Evolutionary conservation across 2,797 vertebrate genomes (phyloP).

Genomic region (Galagoides demidoff): DNA sequence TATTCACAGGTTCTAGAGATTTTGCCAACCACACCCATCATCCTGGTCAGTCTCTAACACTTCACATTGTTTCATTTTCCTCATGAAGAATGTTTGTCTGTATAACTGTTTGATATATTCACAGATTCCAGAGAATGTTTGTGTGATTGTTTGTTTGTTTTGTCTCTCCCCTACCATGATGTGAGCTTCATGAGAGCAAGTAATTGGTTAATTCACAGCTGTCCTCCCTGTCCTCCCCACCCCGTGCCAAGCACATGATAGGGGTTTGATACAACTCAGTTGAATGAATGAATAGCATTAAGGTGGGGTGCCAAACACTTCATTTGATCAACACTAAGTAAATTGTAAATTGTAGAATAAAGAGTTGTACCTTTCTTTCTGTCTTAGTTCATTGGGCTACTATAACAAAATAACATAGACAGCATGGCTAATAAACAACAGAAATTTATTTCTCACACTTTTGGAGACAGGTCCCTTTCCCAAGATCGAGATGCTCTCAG

Average conservation of each 20-base stretch:
- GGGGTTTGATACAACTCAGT: not conserved
- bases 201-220: not conserved
- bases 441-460: not conserved
- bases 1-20: not conserved
- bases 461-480: not conserved
- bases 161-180: no score
- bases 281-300: not conserved
- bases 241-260: not conserved
- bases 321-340: not conserved
- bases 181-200: not conserved
- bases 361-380: not conserved
- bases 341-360: not conserved
- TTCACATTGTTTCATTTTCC: not conserved
- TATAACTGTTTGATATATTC: no score
- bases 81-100: no score
- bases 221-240: no score
- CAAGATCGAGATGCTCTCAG: not conserved
- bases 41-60: not conserved
- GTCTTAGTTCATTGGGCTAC: not conserved
- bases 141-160: no score
- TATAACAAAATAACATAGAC: not conserved
- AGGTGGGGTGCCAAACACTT: not conserved
- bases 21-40: not conserved
- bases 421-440: not conserved
- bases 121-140: no score